Conservation (phyloP, 2,888 invertebrate species). For the Uropetala carovei region DNA sequence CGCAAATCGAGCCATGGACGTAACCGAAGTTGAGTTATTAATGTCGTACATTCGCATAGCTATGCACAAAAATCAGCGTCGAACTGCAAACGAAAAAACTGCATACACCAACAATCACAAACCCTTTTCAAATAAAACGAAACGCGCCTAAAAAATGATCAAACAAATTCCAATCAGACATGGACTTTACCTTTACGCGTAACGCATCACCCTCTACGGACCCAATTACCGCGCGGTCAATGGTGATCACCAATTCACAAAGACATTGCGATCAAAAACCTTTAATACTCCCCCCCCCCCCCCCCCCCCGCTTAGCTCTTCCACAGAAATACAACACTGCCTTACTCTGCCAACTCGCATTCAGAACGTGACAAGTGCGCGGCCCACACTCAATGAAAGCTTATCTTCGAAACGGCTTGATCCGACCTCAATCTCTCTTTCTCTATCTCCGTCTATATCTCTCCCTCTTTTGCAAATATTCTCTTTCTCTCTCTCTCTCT, state of each 20-base stretch:
- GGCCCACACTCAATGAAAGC: neutral
- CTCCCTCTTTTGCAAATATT: neutral
- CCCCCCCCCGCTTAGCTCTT: neutral
- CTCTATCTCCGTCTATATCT: neutral
- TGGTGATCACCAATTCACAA: conserved; percentile 2
- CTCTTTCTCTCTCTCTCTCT: neutral
- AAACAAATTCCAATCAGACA: no score
- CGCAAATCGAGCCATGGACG: no score
- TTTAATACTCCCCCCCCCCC: neutral
- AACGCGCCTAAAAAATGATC: no score
- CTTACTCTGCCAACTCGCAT: neutral
- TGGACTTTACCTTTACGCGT: neutral
- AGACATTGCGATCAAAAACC: neutral
- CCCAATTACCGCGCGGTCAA: neutral
- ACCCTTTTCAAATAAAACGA: no score
- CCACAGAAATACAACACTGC: neutral
- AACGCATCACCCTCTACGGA: neutral
- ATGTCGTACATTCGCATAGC: no score
- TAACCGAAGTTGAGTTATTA: no score
- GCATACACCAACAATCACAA: no score
- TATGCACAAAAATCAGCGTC: no score
- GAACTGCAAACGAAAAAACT: no score
- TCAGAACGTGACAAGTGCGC: neutral
- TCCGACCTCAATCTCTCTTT: neutral
- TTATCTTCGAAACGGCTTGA: neutral